Base-by-base conservation (phyloP, 1,140 invertebrate genomes). In the Thaumetopoea pityocampa region DNA sequence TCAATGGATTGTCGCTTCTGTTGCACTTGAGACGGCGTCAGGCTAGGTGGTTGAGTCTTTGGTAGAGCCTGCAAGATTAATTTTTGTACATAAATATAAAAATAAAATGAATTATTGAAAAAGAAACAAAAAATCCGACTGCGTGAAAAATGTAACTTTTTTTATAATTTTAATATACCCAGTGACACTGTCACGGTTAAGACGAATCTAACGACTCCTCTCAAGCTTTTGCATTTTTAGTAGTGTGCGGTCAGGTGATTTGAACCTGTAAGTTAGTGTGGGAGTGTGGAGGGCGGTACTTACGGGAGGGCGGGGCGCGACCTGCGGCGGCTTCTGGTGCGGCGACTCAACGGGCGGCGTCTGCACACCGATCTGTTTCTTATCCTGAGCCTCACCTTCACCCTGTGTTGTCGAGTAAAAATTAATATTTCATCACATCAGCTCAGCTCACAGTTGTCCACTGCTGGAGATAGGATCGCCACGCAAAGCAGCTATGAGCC, bases 11-110 rank as follows among this genome's bases (percentile, higher is more conserved):
- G 65, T 0, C 60, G 56, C 35, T 66, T 65, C 16, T 58, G 60
- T 10, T 65, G 69, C 22, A 56, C 57, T 10, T 66, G 68, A 0
- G 59, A 27, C 0, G 52, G 45, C 5, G 70, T 64, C 10, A 72
- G 37, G 7, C 29, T 67, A 14, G 72, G 76, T 0, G 72, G 73
- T 1, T 76, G 51, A 0, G 63, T 64, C 22, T 76, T 77, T 0
- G 77, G 77, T 9, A 77, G 28, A 0, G 72, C 72, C 73, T 77
- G 56, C 1, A 49, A 51, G 4, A 19, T 12, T 6, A 11, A 9
- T 9, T 3, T 3, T 24, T 24, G 3, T 3, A n/a, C 5, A 5
- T 28, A 4, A 28, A 5, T 12, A 11, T 5, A n/a, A n/a, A n/a
- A n/a, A n/a, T n/a, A n/a, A n/a, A n/a, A n/a, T n/a, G n/a, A n/a